phyloP scores from a whole-genome alignment of 2,888 invertebrate genomes.

The Didymodactylos carnosus region DNA sequence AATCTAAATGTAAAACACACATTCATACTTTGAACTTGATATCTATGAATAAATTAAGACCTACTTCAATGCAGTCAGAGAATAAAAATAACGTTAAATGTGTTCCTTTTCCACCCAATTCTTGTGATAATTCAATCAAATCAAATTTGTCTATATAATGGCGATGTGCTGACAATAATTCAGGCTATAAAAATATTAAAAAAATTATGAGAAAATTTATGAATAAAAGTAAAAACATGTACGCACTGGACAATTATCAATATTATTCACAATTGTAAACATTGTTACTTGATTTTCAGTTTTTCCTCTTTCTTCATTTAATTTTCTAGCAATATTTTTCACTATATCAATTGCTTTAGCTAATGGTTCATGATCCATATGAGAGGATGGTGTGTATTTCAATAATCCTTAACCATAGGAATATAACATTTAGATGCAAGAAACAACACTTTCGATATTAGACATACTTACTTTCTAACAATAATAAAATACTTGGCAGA shows the following conservation, averaged over 20 bases:
- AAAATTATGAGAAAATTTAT: not conserved
- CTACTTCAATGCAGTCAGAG: constrained; percentile 12
- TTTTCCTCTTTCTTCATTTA: constrained; percentile 89
- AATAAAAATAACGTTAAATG: constrained; percentile 8
- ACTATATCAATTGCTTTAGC: constrained; percentile 66
- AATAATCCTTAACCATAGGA: constrained; percentile 51
- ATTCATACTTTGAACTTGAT: too few relatives aligned
- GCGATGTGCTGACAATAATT: constrained; percentile 12
- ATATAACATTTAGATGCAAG: not conserved
- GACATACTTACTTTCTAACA: constrained; percentile 56
- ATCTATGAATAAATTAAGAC: too few relatives aligned
- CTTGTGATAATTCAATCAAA: constrained; percentile 10
- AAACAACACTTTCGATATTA: too few relatives aligned
- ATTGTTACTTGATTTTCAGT: constrained; percentile 83
- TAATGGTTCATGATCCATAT: constrained; percentile 64
- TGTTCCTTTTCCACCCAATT: constrained; percentile 8
- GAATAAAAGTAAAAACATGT: too few relatives aligned
- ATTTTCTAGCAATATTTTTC: constrained; percentile 77
- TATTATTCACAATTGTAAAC: constrained; percentile 92
- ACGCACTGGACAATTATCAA: constrained; percentile 80
- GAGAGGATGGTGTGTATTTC: constrained; percentile 67
- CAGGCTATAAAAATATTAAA: not conserved
- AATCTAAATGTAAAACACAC: not conserved
- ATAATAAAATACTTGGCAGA: constrained; percentile 77
- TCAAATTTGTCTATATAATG: constrained; percentile 8